phyloP scores from a whole-genome alignment of 2,113 vertebrate species.

The Hippocampus barbouri region DNA sequence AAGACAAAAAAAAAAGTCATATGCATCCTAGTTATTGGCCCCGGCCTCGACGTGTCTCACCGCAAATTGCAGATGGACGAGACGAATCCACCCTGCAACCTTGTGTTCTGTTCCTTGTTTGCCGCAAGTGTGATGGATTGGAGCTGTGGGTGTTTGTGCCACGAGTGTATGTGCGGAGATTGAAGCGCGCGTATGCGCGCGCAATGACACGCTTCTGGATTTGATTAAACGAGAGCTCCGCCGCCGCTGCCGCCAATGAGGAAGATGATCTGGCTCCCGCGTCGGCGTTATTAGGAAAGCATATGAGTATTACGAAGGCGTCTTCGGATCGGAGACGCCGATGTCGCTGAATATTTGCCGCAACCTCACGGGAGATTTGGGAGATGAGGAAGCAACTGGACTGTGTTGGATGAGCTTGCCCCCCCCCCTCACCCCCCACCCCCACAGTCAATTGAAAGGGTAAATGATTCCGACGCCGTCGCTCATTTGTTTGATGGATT shows the following conservation, averaged over 20 bases:
- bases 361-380: conserved; percentile 44
- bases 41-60: conserved; percentile 12
- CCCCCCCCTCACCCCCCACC: too few relatives aligned
- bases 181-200: conserved; percentile 18
- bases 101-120: conserved; percentile 19
- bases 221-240: conserved; percentile 57
- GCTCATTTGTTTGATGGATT: background rate
- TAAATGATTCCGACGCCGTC: conserved; percentile 10
- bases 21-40: conserved; percentile 7
- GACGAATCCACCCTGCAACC: conserved; percentile 19
- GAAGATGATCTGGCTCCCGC: conserved; percentile 51
- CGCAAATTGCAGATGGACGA: background rate
- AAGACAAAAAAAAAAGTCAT: background rate
- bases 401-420: conserved; percentile 17
- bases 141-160: conserved; percentile 57
- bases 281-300: conserved; percentile 44
- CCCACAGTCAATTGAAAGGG: conserved; percentile 31
- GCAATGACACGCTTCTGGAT: conserved; percentile 52
- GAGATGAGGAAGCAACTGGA: conserved; percentile 44
- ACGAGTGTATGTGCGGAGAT: conserved; percentile 40
- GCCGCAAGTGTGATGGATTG: conserved; percentile 56
- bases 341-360: conserved; percentile 34
- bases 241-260: conserved; percentile 57
- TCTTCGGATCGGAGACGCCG: conserved; percentile 38
- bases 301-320: conserved; percentile 36